Evolutionary conservation across 2,797 vertebrate genomes (phyloP).

Genomic region (Cottoperca gobio): DNA sequence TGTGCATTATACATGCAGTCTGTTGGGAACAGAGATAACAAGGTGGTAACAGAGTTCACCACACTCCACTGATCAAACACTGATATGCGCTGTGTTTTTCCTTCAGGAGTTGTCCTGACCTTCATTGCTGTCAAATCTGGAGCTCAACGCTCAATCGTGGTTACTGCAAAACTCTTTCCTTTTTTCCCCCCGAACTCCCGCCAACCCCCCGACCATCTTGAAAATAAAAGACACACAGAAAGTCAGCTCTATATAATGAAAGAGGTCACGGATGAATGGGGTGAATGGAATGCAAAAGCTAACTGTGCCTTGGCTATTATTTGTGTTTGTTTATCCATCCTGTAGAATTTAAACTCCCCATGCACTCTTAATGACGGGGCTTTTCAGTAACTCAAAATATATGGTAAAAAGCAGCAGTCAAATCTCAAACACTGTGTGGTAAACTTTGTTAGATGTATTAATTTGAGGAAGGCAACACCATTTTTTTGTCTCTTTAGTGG

Average conservation of each 20-base stretch:
- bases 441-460: background rate
- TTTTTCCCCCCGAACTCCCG: background rate
- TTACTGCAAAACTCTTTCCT: slow-evolving; percentile 5
- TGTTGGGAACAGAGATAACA: slow-evolving; percentile 21
- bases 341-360: background rate
- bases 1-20: slow-evolving; percentile 5
- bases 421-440: background rate
- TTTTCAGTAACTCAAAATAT: no score
- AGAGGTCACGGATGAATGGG: background rate
- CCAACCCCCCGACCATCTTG: background rate
- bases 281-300: background rate
- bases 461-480: background rate
- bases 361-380: background rate
- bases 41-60: slow-evolving; percentile 28
- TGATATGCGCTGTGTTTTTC: slow-evolving; percentile 40
- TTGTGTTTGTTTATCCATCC: slow-evolving; percentile 5
- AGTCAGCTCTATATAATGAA: background rate
- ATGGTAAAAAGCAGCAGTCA: no score
- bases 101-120: slow-evolving; percentile 61
- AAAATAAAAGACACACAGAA: background rate
- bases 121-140: slow-evolving; percentile 49
- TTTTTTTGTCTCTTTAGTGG: background rate
- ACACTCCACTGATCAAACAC: slow-evolving; percentile 59
- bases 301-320: background rate
- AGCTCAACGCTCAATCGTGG: slow-evolving; percentile 20